Evolutionary conservation across 2,113 vertebrate genomes (phyloP).

Genomic region (Platichthys stellatus): DNA sequence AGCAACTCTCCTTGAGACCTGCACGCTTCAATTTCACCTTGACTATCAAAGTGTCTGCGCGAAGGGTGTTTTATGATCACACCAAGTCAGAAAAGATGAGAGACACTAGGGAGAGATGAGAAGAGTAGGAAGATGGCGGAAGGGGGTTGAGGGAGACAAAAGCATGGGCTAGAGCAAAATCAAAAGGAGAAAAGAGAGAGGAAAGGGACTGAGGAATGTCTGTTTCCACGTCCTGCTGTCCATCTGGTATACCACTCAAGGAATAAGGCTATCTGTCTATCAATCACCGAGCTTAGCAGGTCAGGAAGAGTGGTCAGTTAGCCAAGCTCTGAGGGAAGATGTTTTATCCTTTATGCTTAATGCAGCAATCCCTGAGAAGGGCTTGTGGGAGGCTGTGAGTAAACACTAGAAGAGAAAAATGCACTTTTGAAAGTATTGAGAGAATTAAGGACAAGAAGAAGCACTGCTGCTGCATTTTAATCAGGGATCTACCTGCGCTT

Average conservation of each 20-base stretch:
- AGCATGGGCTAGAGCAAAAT: constrained; percentile 40
- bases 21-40: constrained; percentile 65
- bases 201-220: constrained; percentile 21
- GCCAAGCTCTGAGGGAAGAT: background rate
- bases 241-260: constrained; percentile 15
- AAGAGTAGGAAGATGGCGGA: background rate
- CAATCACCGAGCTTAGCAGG: constrained; percentile 12
- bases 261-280: constrained; percentile 25
- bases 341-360: constrained; percentile 5
- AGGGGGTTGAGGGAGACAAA: constrained; percentile 6
- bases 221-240: constrained; percentile 20
- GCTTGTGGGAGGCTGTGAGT: background rate
- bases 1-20: constrained; percentile 43
- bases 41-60: constrained; percentile 64
- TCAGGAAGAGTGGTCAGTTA: constrained; percentile 14
- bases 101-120: constrained; percentile 27
- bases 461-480: constrained; percentile 56
- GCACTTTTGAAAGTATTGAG: constrained; percentile 25
- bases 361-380: background rate
- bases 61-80: constrained; percentile 59
- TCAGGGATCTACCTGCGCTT: constrained; percentile 47
- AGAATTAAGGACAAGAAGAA: constrained; percentile 48
- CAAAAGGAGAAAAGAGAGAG: constrained; percentile 3
- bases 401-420: background rate
- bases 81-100: constrained; percentile 48